Conservation (phyloP, 2,797 vertebrate species). For the Buceros bicornis region DNA sequence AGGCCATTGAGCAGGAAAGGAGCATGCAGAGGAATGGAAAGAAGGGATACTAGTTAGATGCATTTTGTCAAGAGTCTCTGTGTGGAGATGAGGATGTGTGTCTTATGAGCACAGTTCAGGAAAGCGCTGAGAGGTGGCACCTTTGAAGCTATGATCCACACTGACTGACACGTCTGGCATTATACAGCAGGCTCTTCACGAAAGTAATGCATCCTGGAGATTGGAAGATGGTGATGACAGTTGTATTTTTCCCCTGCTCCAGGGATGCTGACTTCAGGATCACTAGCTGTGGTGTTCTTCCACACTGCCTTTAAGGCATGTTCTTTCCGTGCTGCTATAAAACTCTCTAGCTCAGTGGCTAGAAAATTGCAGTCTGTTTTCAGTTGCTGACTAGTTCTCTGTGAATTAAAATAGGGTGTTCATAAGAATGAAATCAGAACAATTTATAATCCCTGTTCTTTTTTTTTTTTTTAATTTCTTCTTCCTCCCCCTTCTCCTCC, state of each 20-base stretch:
- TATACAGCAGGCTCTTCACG: not conserved
- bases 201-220: not conserved
- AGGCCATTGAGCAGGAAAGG: not conserved
- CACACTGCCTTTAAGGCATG: not conserved
- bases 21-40: not conserved
- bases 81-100: not conserved
- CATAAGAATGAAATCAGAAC: slow-evolving; percentile 17
- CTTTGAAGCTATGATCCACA: not conserved
- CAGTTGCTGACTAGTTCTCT: not conserved
- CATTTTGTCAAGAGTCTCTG: not conserved
- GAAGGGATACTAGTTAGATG: not conserved
- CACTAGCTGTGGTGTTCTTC: not conserved
- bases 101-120: not conserved
- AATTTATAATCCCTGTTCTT: not conserved
- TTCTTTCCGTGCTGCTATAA: not conserved
- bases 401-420: slow-evolving; percentile 10
- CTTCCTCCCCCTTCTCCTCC: not conserved
- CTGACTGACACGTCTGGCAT: not conserved
- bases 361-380: slow-evolving; percentile 22
- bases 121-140: not conserved
- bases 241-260: not conserved
- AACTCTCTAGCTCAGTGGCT: not conserved
- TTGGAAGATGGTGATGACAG: not conserved
- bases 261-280: not conserved
- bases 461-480: not conserved